Evolutionary conservation across 37 sponge, comb jelly and placozoan species (phyloP).

Genomic region (Oscarella lobularis): DNA sequence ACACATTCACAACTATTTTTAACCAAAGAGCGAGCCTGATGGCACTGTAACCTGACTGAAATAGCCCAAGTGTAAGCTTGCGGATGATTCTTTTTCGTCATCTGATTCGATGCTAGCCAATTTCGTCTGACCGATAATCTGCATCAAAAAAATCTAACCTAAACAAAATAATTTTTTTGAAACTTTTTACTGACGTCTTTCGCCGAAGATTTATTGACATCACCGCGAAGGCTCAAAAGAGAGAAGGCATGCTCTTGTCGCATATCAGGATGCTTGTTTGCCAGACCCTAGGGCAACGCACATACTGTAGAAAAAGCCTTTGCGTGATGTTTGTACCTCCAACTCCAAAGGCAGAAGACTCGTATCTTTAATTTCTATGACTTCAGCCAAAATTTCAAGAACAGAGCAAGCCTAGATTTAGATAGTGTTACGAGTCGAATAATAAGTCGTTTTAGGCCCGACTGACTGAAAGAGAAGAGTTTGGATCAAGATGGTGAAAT

Average conservation of each 20-base stretch:
- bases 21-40: no score
- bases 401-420: not conserved
- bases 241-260: not conserved
- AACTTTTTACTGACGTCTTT: constrained; percentile 1
- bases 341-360: not conserved
- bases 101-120: not conserved
- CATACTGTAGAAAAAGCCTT: no score
- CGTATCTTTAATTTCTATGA: not conserved
- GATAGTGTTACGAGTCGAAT: not conserved
- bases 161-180: no score
- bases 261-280: not conserved
- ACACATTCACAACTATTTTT: no score
- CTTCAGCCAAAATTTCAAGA: not conserved
- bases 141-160: no score
- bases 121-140: not conserved
- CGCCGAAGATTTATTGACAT: not conserved
- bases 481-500: not conserved
- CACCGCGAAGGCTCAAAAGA: not conserved
- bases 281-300: not conserved
- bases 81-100: not conserved
- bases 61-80: no score
- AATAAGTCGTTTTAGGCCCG: not conserved
- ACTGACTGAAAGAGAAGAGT: not conserved
- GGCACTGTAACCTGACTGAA: no score
- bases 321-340: not conserved